These are phyloP conservation scores for Caenorhabditis plicata DNA, from an alignment of 2,888 invertebrate species.

Conservation along the genomic window DNA sequence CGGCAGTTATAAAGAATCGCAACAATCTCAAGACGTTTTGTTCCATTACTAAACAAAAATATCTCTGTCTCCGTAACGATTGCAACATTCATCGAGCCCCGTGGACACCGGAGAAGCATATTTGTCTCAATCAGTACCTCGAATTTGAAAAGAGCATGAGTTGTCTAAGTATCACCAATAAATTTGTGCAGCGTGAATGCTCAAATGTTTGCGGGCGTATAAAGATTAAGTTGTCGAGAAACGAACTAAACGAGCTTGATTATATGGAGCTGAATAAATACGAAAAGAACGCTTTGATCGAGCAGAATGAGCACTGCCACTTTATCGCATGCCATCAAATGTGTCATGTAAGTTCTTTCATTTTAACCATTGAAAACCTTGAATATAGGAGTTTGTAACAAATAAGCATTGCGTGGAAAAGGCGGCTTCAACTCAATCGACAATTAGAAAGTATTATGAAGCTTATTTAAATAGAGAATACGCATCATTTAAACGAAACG, in stretches of 20 bases:
- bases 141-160: constrained; percentile 32
- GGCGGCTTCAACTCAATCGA: constrained; percentile 12
- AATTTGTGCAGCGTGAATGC: constrained; percentile 33
- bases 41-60: constrained; percentile 34
- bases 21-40: constrained; percentile 32
- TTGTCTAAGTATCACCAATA: constrained; percentile 33
- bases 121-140: constrained; percentile 29
- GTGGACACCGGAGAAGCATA: constrained; percentile 40
- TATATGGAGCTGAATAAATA: constrained; percentile 13
- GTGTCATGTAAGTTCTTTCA: constrained; percentile 36
- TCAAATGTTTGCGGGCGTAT: constrained; percentile 35
- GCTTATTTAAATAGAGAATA: constrained; percentile 29
- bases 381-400: constrained; percentile 33
- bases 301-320: constrained; percentile 38
- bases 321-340: constrained; percentile 44
- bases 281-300: constrained; percentile 23
- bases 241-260: constrained; percentile 12
- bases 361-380: background rate
- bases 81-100: constrained; percentile 24
- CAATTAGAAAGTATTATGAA: constrained; percentile 36
- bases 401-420: constrained; percentile 29
- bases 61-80: constrained; percentile 26
- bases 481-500: constrained; percentile 17
- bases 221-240: constrained; percentile 11
- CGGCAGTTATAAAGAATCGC: constrained; percentile 24